Evolutionary conservation across 2,113 vertebrate genomes (phyloP), one percentile per base, ranked within the genome.

Genomic region (Sinocyclocheilus anophthalmus): DNA sequence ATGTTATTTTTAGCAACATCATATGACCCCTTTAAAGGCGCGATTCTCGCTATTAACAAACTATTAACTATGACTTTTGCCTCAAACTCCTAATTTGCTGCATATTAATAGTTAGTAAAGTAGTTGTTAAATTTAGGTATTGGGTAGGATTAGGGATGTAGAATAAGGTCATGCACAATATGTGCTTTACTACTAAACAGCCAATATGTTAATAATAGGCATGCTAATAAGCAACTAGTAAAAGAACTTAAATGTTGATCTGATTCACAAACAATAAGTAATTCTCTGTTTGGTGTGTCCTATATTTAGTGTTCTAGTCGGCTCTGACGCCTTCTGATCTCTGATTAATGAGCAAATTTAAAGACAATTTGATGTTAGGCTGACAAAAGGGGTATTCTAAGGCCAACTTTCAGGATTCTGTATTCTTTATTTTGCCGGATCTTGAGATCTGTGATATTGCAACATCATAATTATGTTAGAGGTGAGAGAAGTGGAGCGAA

Each of bases 401-500:
- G 30, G 26, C 20, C 50, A 53, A 83, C 67, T 37, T 83, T 57
- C 81, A 83, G 81, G 81, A 83, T 83, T 83, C 33, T 73, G 18
- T 59, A 24, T 73, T 73, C 50, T 24, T 33, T 39, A 73, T 83
- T 22, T 53, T 72, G 50, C 65, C 67, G 30, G 81, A 83, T 73
- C 65, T 83, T 59, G 13, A 57, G 67, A 69, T 24, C 6, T 77
- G 57, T 42, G 3, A 69, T 12, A 4, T 30, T 7, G 9, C 33
- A 1, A 37, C 3, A 24, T 39, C 45, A 72, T 22, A 57, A 16
- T 57, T 37, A 53, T 37, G 11, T 72, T 39, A 33, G 12, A 72
- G 30, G 48, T 57, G 30, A 72, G 42, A 69, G 42, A 50, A 69
- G 39, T 82, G 26, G 5, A 83, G 50, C 11, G n/a, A 13, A 81